These are phyloP conservation scores for Pteropus alecto DNA, from an alignment of 2,113 vertebrate species.

Conservation along the genomic window DNA sequence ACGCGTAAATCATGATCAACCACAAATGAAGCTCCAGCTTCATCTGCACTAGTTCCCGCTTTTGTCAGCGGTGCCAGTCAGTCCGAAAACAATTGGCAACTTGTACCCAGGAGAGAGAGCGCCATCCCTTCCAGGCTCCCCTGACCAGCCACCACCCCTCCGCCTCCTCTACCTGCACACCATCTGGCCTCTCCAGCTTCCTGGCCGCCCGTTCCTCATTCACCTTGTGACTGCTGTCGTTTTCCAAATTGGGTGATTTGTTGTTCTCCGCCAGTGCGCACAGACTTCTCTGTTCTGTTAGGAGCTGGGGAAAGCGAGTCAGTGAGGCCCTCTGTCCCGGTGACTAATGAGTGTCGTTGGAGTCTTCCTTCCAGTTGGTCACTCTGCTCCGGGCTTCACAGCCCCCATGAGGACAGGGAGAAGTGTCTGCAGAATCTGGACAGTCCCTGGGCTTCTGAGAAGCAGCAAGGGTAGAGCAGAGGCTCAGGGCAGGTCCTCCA, in stretches of 20 bases:
- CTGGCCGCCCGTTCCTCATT: not conserved
- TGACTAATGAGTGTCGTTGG: conserved; percentile 58
- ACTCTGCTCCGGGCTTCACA: not conserved
- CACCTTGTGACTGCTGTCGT: not conserved
- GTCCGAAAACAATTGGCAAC: conserved; percentile 47
- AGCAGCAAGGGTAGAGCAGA: not conserved
- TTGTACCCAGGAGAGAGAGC: not conserved
- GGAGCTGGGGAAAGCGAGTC: not conserved
- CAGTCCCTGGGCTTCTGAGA: not conserved
- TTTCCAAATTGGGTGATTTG: not conserved
- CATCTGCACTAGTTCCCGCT: conserved; percentile 57
- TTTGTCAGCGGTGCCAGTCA: conserved; percentile 20
- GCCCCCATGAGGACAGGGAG: not conserved
- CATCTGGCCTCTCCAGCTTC: not conserved
- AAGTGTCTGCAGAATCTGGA: not conserved
- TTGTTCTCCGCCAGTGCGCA: not conserved
- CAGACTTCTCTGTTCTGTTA: not conserved
- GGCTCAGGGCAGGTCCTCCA: not conserved
- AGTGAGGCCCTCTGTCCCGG: not conserved
- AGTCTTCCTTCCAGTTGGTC: conserved; percentile 25
- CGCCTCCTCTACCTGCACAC: not conserved
- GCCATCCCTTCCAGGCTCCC: not conserved
- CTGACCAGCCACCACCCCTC: rapidly evolving
- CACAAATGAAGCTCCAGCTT: conserved; percentile 39
- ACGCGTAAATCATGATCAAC: conserved; percentile 55